Evolutionary conservation across 2,888 invertebrate species (phyloP).

Genomic region (Thecophora atra): DNA sequence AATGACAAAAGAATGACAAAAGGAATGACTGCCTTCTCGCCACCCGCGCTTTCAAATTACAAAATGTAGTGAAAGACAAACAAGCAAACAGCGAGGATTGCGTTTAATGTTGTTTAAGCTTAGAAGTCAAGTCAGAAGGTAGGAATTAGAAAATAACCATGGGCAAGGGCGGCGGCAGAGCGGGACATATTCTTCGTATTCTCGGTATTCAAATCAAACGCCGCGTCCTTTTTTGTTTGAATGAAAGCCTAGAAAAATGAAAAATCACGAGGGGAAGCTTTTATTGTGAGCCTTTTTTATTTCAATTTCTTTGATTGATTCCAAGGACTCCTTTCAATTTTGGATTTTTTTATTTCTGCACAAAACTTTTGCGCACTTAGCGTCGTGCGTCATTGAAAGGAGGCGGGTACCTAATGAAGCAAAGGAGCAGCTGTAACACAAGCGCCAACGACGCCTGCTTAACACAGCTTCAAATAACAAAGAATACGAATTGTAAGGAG

Average conservation of each 20-base stretch:
- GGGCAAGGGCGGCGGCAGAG: neutral
- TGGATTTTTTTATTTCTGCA: neutral
- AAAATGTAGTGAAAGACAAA: neutral
- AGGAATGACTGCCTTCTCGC: neutral
- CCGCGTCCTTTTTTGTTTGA: neutral
- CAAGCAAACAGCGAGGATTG: neutral
- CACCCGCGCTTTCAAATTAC: neutral
- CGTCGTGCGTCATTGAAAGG: slow-evolving; percentile 16
- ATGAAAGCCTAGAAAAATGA: neutral
- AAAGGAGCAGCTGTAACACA: neutral
- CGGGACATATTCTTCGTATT: neutral
- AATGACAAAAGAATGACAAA: slow-evolving; percentile 6
- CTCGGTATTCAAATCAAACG: slow-evolving; percentile 1
- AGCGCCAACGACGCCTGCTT: slow-evolving; percentile 1
- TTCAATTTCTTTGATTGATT: slow-evolving; percentile 29
- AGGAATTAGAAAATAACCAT: neutral
- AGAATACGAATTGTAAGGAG: neutral
- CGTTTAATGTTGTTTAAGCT: no score
- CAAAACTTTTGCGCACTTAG: slow-evolving; percentile 29
- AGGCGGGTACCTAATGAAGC: neutral
- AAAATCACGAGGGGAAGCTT: neutral
- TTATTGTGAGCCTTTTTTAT: slow-evolving; percentile 3
- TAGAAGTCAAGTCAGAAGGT: neutral
- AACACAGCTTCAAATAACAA: slow-evolving; percentile 4
- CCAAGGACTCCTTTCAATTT: slow-evolving; percentile 23